Conservation (phyloP, 2,113 vertebrate species). For the Serilophus lunatus region DNA sequence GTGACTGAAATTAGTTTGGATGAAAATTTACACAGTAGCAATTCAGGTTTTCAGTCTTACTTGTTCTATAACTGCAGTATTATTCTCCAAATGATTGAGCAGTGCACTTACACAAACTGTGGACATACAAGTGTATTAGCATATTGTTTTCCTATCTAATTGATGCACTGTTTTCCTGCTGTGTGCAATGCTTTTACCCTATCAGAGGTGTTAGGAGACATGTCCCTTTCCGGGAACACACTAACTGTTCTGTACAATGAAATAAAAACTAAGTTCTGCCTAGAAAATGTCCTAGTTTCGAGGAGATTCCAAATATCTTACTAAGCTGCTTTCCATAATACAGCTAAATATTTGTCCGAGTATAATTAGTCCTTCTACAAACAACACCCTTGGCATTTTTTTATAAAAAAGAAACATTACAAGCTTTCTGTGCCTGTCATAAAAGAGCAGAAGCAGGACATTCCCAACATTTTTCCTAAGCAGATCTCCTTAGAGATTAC, state of each 20-base stretch:
- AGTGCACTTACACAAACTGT: not conserved
- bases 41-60: not conserved
- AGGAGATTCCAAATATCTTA: not conserved
- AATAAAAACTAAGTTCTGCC: not conserved
- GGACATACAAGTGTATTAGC: not conserved
- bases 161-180: not conserved
- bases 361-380: not conserved
- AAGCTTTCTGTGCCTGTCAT: not conserved
- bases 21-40: not conserved
- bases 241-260: not conserved
- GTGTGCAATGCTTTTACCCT: not conserved
- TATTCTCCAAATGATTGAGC: not conserved
- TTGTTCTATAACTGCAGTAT: not conserved
- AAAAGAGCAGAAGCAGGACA: not conserved
- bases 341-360: not conserved
- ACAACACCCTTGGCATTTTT: not conserved
- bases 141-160: not conserved
- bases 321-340: not conserved
- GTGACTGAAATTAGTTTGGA: not conserved
- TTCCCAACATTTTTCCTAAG: not conserved
- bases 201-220: not conserved
- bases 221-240: not conserved
- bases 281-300: not conserved
- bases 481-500: not conserved
- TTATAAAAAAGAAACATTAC: not conserved